These are phyloP conservation scores for Anagyrus pseudococci DNA, from an alignment of 2,888 invertebrate genomes.

Conservation along the genomic window DNA sequence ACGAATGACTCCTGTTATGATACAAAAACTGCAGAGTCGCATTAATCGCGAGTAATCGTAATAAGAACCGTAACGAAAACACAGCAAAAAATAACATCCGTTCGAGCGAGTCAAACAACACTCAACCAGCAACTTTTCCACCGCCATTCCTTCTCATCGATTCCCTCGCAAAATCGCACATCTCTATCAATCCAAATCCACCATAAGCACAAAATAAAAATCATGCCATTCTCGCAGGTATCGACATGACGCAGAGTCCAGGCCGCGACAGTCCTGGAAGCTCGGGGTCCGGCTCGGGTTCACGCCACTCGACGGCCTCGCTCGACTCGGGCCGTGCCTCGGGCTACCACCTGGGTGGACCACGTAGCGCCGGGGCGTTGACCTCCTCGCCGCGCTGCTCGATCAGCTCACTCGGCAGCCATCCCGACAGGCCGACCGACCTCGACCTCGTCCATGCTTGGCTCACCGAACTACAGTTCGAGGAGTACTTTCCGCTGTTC, in stretches of 20 bases:
- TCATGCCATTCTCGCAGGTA: conserved; percentile 56
- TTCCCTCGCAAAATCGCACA: neutral
- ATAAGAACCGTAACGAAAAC: no score
- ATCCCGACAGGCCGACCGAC: conserved; percentile 67
- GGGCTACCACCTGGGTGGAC: conserved; percentile 72
- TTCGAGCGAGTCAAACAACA: no score
- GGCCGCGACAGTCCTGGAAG: conserved; percentile 94
- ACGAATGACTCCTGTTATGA: no score
- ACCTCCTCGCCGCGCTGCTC: conserved; percentile 72
- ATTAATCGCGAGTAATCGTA: no score
- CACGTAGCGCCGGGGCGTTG: conserved; percentile 66
- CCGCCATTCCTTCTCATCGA: no score
- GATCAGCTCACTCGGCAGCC: conserved; percentile 67
- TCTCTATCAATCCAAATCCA: no score
- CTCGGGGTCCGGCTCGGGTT: conserved; percentile 86
- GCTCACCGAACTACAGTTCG: conserved; percentile 92
- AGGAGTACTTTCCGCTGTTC: conserved; percentile 93
- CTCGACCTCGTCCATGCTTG: conserved; percentile 94
- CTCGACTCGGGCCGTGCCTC: conserved; percentile 93
- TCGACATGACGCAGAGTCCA: conserved; percentile 70
- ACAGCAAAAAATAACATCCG: no score
- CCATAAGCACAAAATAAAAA: no score
- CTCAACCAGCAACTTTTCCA: no score
- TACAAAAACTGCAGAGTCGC: no score
- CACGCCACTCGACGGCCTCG: conserved; percentile 87